Evolutionary conservation across 2,797 vertebrate species (phyloP), one percentile per base, ranked within the genome.

Genomic region (Clarias platycephalus): DNA sequence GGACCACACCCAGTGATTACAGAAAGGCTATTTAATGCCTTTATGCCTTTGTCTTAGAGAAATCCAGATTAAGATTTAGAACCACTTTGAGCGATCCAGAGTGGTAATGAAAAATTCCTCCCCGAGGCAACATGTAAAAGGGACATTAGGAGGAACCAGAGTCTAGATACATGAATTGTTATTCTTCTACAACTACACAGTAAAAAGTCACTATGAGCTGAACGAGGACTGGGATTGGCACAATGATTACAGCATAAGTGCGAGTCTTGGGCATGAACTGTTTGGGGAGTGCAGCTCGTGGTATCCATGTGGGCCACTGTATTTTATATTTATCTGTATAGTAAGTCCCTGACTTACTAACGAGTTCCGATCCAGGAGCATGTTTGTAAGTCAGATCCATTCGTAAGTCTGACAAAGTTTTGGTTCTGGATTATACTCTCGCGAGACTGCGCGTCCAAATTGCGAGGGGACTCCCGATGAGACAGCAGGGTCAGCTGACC

Each of bases 141-240:
- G 20, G 37, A 37, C 67, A 37, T 68, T 68, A 68, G 20, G 10
- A 66, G 3, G 26, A 34, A 34, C 4, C 4, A 24, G 37, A 13
- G 12, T 53, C 49, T 3, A 53, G 49, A 10, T 22, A 40, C 34
- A 40, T 6, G 12, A 44, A 67, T 20, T 18, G 18, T 67, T 34
- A 34, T 16, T 67, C 28, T 66, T 66, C 62, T 28, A 31, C 26
- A 66, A 7, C 26, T 18, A 26, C 15, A 9, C 6, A 67, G 15
- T 67, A 0, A 31, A 34, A 37, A 22, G 34, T 37, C 66, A 72
- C 22, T 72, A 49, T 72, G 70, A 7, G 24, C 12, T 40, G 58
- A 83, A 26, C 70, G 34, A 84, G 72, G 57, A 3, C 49, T 55
- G 72, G 49, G 49, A 75, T 28, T 28, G 55, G 49, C 15, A 55